Percentiles rank a stretch among this genome's conserved stretches.
These are phyloP conservation scores for Caenorhabditis inopinata DNA, from an alignment of 1,140 invertebrate genomes.

Conservation along the genomic window DNA sequence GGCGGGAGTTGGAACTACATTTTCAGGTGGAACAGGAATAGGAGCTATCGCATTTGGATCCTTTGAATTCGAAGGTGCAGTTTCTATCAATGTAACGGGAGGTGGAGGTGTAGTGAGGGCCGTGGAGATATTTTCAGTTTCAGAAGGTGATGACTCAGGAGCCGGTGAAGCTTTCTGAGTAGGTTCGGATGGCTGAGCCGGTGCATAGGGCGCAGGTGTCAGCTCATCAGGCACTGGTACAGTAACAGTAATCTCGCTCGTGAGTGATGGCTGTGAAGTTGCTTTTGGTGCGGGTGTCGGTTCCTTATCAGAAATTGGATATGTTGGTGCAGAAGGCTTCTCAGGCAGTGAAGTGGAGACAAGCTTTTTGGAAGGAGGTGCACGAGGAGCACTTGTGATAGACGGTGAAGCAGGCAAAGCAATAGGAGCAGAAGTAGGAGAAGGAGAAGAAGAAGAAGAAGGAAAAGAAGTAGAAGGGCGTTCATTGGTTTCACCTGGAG, in stretches of 20 bases:
- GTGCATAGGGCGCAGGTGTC: neutral
- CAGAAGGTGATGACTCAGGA: neutral
- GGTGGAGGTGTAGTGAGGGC: no score
- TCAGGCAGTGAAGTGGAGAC: neutral
- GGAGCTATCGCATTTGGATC: no score
- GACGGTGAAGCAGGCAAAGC: neutral
- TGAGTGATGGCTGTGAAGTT: no score
- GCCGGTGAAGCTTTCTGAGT: no score
- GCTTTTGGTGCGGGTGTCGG: neutral
- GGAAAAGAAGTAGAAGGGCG: neutral
- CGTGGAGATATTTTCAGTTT: no score
- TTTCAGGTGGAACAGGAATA: no score
- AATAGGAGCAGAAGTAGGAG: neutral
- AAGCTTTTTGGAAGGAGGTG: neutral
- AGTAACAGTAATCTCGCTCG: no score
- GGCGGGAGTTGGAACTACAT: no score
- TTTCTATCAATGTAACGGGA: no score
- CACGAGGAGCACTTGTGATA: neutral
- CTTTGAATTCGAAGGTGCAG: no score
- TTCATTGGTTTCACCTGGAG: constrained; percentile 9
- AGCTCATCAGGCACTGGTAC: no score
- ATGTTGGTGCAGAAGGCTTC: neutral
- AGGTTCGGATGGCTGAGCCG: neutral
- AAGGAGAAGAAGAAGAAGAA: neutral
- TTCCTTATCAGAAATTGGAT: neutral